Evolutionary conservation across 2,888 invertebrate species (phyloP), one percentile per base, ranked within the genome.

Genomic region (Cyaniris semiargus): DNA sequence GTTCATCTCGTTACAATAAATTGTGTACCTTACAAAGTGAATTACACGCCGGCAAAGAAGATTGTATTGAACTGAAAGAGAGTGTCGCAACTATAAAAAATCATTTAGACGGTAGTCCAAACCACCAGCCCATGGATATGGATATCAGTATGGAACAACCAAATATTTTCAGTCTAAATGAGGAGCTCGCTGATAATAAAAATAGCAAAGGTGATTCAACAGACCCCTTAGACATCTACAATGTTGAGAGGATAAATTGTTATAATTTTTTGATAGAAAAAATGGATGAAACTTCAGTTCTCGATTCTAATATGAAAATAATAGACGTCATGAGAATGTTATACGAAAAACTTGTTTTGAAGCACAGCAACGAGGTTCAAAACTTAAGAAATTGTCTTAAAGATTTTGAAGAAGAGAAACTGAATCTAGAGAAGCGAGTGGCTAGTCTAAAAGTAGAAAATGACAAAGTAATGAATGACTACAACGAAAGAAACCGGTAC

Each of bases 71-170:
- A 81, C 83, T 93, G n/a, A 90, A 90, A 76, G 89, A 93, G 83
- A 90, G 91, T 82, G 90, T 93, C 3, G 88, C 86, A 15, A 90
- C 89, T 8, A 92, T 94, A n/a, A 93, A 91, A 85, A 89, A 88
- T 78, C 91, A 93, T 79, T 85, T 93, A 58, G 90, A 92, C 70
- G 85, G 86, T 77, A 88, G 89, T 82, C 81, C 91, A 1, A 87
- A 90, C 4, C 78, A 76, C 10, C 86, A 87, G 77, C 81, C 81
- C 58, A 86, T 89, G 88, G 90, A 92, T 75, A 84, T 92, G 76
- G 92, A 92, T 81, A 90, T 88, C 66, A 91, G 88, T 80, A 86
- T 90, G 81, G 83, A 83, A 6, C 88, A 90, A 71, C 78, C 84
- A 7, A 87, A 85, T 79, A 80, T 84, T 38, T 87, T 86, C 78